These are phyloP conservation scores for Euglossa dilemma DNA, from an alignment of 1,140 invertebrate species.

Conservation along the genomic window DNA sequence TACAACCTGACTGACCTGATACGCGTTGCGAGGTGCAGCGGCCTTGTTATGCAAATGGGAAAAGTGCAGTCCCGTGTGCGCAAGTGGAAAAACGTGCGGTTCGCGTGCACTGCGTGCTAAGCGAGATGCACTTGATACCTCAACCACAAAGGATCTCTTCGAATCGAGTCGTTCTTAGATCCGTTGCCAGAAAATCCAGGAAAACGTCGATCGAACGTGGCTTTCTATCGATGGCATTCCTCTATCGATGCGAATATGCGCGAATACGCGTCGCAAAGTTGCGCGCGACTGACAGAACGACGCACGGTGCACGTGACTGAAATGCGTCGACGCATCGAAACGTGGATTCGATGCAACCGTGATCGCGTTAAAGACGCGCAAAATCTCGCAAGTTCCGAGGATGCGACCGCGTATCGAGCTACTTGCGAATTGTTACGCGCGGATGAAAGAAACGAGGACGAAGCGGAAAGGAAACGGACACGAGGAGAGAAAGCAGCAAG, in stretches of 20 bases:
- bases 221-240: no score
- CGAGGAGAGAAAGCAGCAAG: background rate
- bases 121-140: slow-evolving; percentile 18
- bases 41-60: slow-evolving; percentile 71
- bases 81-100: slow-evolving; percentile 59
- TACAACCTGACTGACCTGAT: slow-evolving; percentile 63
- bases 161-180: no score
- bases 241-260: no score
- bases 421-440: background rate
- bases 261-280: slow-evolving; percentile 15
- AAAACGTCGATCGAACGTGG: no score
- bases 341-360: slow-evolving; percentile 28
- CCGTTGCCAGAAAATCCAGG: no score
- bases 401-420: background rate
- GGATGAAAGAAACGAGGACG: background rate
- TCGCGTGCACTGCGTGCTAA: slow-evolving; percentile 3
- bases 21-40: slow-evolving; percentile 58
- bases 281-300: slow-evolving; percentile 22
- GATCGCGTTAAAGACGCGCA: background rate
- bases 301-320: slow-evolving; percentile 39
- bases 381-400: background rate
- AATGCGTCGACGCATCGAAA: slow-evolving; percentile 47
- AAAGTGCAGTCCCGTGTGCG: slow-evolving; percentile 61
- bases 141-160: background rate
- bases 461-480: no score